A percentile compares a stretch with the other conserved stretches of the same genome.
Conservation (phyloP, 1,140 invertebrate species). For the Drosophila triauraria region DNA sequence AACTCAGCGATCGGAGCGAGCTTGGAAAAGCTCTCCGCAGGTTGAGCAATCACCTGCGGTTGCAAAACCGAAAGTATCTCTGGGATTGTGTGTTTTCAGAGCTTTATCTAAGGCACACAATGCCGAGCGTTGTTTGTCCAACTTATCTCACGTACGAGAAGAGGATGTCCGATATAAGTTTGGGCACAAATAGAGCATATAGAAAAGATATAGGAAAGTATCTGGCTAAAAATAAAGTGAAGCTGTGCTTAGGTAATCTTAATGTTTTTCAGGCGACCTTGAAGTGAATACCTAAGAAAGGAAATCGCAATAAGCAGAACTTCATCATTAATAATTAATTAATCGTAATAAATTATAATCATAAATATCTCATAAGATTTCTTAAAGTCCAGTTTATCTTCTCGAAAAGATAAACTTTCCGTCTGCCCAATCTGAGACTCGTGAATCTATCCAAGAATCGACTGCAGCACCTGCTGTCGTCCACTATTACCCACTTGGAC, state of each 20-base stretch:
- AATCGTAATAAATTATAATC: no score
- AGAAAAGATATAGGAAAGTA: background rate
- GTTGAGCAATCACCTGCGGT: conserved; percentile 48
- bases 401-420: background rate
- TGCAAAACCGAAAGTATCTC: conserved; percentile 58
- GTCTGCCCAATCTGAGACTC: background rate
- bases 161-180: conserved; percentile 36
- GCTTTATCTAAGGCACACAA: conserved; percentile 64
- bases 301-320: background rate
- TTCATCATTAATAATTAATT: no score
- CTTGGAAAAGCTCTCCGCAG: conserved; percentile 59
- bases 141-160: conserved; percentile 33
- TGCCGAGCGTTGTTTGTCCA: conserved; percentile 7
- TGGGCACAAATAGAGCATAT: background rate
- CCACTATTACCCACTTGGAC: background rate
- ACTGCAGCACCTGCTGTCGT: background rate
- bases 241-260: background rate
- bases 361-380: background rate
- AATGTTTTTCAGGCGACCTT: background rate
- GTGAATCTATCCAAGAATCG: background rate
- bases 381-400: background rate
- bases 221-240: background rate
- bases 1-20: conserved; percentile 50
- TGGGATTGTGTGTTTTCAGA: conserved; percentile 38
- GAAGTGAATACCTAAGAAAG: no score